phyloP scores from a whole-genome alignment of 2,888 invertebrate species.

The Mythimna lalbum region DNA sequence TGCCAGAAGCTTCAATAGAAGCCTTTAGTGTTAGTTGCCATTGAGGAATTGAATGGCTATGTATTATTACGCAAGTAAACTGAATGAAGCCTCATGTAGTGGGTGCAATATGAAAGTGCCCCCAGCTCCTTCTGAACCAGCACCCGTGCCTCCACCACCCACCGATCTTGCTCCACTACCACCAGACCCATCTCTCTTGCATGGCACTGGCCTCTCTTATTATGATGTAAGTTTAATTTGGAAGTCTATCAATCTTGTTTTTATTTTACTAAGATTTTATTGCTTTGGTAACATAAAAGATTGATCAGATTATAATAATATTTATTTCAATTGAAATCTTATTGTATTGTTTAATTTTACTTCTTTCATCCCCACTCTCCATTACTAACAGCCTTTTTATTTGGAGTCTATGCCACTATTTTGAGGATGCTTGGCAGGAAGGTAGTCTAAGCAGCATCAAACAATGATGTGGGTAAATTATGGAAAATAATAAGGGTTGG shows the following conservation, averaged over 20 bases:
- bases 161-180: constrained; percentile 81
- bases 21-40: constrained; percentile 70
- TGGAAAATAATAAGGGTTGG: too few relatives aligned
- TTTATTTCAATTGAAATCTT: not conserved
- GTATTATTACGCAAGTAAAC: constrained; percentile 93
- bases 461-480: too few relatives aligned
- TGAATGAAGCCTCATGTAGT: constrained; percentile 92
- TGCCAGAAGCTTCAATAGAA: constrained; percentile 69
- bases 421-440: not conserved
- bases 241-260: not conserved
- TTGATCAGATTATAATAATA: not conserved
- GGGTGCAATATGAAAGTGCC: constrained; percentile 88
- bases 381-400: not conserved
- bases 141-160: constrained; percentile 79
- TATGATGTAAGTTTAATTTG: constrained; percentile 83
- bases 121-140: constrained; percentile 80
- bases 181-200: constrained; percentile 79
- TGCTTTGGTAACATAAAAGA: constrained; percentile 2
- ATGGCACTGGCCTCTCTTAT: constrained; percentile 84
- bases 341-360: not conserved
- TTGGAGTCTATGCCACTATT: not conserved
- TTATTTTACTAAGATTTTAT: not conserved
- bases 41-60: constrained; percentile 91
- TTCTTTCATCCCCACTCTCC: not conserved
- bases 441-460: too few relatives aligned